phyloP scores from a whole-genome alignment of 2,113 vertebrate genomes.

The Suricata suricatta region DNA sequence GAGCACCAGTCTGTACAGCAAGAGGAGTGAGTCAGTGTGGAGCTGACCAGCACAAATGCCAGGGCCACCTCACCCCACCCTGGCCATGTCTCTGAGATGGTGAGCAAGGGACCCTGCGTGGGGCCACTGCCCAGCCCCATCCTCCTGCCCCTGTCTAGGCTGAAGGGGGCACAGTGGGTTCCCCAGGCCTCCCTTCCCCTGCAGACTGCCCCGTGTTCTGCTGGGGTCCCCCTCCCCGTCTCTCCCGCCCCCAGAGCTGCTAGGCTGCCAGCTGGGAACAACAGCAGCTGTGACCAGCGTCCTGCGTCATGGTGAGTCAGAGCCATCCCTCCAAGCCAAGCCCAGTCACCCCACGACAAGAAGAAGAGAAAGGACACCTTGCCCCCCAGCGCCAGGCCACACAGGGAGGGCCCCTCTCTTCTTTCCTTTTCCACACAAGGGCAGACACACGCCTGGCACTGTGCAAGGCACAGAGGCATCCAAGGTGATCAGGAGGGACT shows the following conservation, averaged over 20 bases:
- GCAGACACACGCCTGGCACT: background rate
- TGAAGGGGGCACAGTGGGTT: background rate
- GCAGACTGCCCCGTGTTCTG: background rate
- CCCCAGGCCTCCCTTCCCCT: background rate
- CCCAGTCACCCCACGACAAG: background rate
- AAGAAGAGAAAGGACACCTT: background rate
- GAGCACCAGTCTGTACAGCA: background rate
- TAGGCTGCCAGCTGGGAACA: slow-evolving; percentile 23
- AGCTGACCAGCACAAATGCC: background rate
- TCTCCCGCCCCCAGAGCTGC: background rate
- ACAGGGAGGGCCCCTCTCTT: background rate
- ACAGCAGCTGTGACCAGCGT: background rate
- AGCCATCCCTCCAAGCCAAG: slow-evolving; percentile 2
- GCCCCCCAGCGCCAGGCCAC: background rate
- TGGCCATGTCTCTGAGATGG: background rate
- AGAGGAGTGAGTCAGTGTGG: background rate
- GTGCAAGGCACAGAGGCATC: background rate
- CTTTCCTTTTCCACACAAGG: background rate
- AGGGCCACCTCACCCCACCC: background rate
- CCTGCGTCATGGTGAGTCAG: slow-evolving; percentile 60
- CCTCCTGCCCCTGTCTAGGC: background rate
- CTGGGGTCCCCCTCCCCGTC: background rate
- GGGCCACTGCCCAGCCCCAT: background rate
- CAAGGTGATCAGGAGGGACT: no score
- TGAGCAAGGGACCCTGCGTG: background rate